Conservation (phyloP, 2,797 vertebrate species). For the Poecilia velifera region DNA sequence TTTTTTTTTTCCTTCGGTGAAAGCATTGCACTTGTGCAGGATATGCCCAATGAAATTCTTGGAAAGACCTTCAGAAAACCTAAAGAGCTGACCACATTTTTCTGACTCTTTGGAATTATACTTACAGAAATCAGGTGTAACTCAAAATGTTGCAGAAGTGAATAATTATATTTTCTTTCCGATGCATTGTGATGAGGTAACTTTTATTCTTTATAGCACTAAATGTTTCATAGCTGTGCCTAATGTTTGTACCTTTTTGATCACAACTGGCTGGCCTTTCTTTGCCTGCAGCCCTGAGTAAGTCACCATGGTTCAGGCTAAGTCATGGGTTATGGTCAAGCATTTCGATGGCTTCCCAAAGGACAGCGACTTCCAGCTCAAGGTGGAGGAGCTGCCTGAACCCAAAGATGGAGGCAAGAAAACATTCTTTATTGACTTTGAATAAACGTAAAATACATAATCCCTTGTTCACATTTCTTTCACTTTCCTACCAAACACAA, state of each 20-base stretch:
- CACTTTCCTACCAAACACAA: background rate
- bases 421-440: background rate
- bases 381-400: slow-evolving; percentile 81
- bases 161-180: background rate
- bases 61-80: background rate
- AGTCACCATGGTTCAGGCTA: slow-evolving; percentile 83
- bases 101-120: background rate
- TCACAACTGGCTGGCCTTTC: background rate
- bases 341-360: slow-evolving; percentile 88
- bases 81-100: background rate
- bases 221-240: background rate
- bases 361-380: slow-evolving; percentile 85
- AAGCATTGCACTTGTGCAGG: too few species aligned
- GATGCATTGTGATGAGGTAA: background rate
- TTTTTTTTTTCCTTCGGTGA: too few species aligned
- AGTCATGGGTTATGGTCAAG: slow-evolving; percentile 85
- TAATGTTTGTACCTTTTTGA: background rate
- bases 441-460: background rate
- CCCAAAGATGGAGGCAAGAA: slow-evolving; percentile 86
- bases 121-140: background rate
- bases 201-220: background rate
- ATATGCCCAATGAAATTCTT: background rate
- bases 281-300: slow-evolving; percentile 13
- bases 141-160: background rate
- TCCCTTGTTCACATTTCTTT: background rate